Conservation (phyloP, 2,888 invertebrate species). For the Lamellibrachia columna region DNA sequence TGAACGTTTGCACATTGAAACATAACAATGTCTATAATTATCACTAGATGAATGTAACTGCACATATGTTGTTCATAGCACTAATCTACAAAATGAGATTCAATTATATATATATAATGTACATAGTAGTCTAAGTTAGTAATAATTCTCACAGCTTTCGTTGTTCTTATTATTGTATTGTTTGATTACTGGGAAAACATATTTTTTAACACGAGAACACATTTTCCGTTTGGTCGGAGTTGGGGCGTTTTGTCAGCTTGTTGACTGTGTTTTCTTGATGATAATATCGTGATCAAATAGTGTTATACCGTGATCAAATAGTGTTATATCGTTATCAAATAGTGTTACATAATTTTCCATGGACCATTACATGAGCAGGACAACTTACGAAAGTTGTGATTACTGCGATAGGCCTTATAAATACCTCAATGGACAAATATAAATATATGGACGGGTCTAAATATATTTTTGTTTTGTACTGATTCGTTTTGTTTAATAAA, state of each 20-base stretch:
- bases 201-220: not conserved
- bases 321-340: not conserved
- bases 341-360: not conserved
- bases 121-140: not conserved
- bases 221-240: not conserved
- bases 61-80: no score
- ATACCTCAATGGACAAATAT: not conserved
- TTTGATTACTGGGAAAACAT: not conserved
- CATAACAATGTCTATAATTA: no score
- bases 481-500: not conserved
- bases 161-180: not conserved
- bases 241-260: not conserved
- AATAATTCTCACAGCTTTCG: not conserved
- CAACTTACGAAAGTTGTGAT: not conserved
- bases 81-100: no score
- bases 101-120: not conserved
- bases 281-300: not conserved
- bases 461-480: not conserved
- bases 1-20: no score
- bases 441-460: not conserved
- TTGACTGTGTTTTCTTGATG: not conserved
- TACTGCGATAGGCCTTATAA: not conserved
- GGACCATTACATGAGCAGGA: no score
- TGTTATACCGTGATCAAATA: not conserved
- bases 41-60: no score